Percentiles rank a stretch among this genome's conserved stretches.
Evolutionary conservation across 2,797 vertebrate genomes (phyloP).

Genomic region (Tapera naevia): DNA sequence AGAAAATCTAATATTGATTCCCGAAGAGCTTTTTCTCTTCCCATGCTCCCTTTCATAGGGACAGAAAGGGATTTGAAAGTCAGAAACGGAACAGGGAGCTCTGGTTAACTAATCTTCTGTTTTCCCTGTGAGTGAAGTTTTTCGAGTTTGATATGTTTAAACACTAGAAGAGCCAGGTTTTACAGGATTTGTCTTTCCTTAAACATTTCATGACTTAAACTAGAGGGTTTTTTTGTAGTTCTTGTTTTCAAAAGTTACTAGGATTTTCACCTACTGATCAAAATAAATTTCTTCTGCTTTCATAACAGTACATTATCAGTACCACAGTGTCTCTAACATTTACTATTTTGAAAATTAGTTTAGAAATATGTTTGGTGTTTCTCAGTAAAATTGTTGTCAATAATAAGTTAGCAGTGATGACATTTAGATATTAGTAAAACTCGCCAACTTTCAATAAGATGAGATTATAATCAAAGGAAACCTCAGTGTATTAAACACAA

Average conservation of each 20-base stretch:
- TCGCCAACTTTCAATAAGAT: background rate
- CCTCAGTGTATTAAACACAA: background rate
- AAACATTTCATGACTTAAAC: background rate
- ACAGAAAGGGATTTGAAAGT: background rate
- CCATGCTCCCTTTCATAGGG: background rate
- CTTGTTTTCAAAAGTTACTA: background rate
- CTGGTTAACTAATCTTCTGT: background rate
- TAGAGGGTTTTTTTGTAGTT: background rate
- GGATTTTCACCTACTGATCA: background rate
- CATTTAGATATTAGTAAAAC: constrained; percentile 22
- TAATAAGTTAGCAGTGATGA: background rate
- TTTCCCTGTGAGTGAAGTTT: background rate
- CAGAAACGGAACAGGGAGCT: background rate
- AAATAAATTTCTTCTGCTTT: background rate
- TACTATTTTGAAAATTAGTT: constrained; percentile 18
- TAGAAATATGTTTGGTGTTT: constrained; percentile 13
- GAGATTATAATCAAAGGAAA: background rate
- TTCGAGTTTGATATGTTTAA: background rate
- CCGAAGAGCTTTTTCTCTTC: background rate
- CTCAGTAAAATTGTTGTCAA: background rate
- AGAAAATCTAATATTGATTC: background rate
- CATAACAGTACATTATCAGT: background rate
- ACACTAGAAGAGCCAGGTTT: background rate
- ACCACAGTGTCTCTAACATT: background rate
- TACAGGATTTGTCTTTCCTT: background rate